phyloP scores from a whole-genome alignment of 2,113 vertebrate genomes.

The Cinclus mexicanus region DNA sequence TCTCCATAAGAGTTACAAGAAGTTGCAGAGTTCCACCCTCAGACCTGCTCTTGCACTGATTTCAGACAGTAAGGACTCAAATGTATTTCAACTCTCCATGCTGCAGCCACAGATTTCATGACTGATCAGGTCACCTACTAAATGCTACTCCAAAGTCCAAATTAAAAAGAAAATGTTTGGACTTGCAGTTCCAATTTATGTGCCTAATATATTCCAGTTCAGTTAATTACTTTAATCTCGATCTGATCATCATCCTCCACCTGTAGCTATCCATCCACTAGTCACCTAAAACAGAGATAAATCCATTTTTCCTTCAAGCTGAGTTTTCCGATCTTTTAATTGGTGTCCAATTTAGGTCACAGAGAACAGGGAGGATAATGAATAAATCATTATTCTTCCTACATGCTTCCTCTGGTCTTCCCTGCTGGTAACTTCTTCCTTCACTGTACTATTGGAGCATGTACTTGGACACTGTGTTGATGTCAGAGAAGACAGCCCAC shows the following conservation, averaged over 20 bases:
- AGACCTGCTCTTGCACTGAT: neutral
- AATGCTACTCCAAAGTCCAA: neutral
- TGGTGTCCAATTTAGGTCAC: neutral
- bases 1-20: neutral
- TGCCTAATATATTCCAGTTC: neutral
- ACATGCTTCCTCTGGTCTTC: neutral
- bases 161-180: neutral
- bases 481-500: neutral
- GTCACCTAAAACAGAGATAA: neutral
- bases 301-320: neutral
- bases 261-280: neutral
- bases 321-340: neutral
- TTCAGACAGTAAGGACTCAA: neutral
- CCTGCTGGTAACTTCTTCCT: neutral
- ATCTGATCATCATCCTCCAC: neutral
- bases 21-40: neutral
- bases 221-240: neutral
- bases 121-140: neutral
- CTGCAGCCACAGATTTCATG: neutral
- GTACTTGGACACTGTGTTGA: neutral
- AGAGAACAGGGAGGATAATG: neutral
- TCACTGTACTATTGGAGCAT: neutral
- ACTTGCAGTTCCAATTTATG: neutral
- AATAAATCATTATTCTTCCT: constrained; percentile 9
- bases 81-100: neutral